Conservation (phyloP, 1,140 invertebrate genomes). For the Plodia interpunctella region DNA sequence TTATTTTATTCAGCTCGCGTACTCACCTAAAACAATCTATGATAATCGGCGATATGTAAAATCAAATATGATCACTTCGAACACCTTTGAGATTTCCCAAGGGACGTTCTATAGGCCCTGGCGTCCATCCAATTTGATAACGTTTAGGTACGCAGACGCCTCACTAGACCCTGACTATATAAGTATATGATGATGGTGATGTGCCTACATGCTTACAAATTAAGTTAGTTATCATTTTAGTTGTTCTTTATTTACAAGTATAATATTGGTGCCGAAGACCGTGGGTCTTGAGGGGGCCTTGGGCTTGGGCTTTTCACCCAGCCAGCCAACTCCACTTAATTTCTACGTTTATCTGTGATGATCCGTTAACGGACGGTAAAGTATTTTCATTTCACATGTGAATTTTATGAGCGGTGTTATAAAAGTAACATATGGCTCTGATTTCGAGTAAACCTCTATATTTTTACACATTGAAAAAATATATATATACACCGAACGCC, state of each 20-base stretch:
- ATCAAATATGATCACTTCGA: slow-evolving; percentile 25
- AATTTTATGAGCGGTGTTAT: background rate
- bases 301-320: too few species aligned
- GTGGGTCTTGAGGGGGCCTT: too few species aligned
- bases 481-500: background rate
- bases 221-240: too few species aligned
- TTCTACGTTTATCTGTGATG: too few species aligned
- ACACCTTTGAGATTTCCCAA: slow-evolving; percentile 35
- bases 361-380: too few species aligned
- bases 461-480: background rate
- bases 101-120: slow-evolving; percentile 33
- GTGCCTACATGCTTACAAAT: too few species aligned
- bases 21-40: background rate
- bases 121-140: slow-evolving; percentile 35
- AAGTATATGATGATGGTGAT: background rate
- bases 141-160: slow-evolving; percentile 19
- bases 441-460: background rate
- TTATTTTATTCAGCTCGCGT: slow-evolving; percentile 4
- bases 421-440: background rate
- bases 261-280: too few species aligned
- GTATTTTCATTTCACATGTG: background rate
- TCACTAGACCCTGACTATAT: too few species aligned
- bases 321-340: too few species aligned
- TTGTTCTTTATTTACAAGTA: too few species aligned
- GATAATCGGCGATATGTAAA: slow-evolving; percentile 25